Base-by-base conservation (phyloP, 1,140 invertebrate genomes). In the Tetramorium simillimum region DNA sequence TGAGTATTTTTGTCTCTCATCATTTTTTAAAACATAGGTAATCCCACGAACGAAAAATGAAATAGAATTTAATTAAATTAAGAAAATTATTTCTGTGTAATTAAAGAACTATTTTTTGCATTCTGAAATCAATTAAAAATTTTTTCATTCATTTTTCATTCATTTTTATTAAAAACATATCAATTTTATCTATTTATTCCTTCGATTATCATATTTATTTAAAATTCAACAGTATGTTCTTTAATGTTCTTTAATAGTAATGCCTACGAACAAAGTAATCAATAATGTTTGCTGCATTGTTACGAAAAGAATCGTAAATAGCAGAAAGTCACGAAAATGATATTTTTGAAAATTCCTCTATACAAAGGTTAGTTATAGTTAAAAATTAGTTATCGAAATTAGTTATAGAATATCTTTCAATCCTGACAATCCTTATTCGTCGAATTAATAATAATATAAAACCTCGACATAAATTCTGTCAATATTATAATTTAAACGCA, bases 391-490 rank as follows among this genome's bases (percentile, higher is more conserved):
- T 76, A 43, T 60, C 18, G 33, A 40, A 67, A 40, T 67, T 67
- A 67, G 37, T 67, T 67, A 67, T n/a, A 84, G 33, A 84, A 73
- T 43, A 72, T n/a, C 40, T 58, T 53, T 24, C 24, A 43, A 80
- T 69, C 67, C 37, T 40, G 84, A 86, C 84, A 86, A 80, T 81
- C 76, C 62, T 69, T 10, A 85, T 85, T 62, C 37, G 24, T 81
- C 37, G 21, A 70, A 33, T n/a, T n/a, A 24, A 69, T n/a, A 14
- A 73, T 40, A 40, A 7, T 46, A 46, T 69, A 69, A 46, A 46
- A 69, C 2, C 1, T 69, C n/a, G 12, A 69, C 21, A 24, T 69
- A 69, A 69, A 69, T 69, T 69, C 65, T 69, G 40, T 69, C 65
- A 46, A 69, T 69, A 69, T 16, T 37, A 18, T 40, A 62, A 7